Evolutionary conservation across 2,113 vertebrate genomes (phyloP).

Genomic region (Rhineura floridana): DNA sequence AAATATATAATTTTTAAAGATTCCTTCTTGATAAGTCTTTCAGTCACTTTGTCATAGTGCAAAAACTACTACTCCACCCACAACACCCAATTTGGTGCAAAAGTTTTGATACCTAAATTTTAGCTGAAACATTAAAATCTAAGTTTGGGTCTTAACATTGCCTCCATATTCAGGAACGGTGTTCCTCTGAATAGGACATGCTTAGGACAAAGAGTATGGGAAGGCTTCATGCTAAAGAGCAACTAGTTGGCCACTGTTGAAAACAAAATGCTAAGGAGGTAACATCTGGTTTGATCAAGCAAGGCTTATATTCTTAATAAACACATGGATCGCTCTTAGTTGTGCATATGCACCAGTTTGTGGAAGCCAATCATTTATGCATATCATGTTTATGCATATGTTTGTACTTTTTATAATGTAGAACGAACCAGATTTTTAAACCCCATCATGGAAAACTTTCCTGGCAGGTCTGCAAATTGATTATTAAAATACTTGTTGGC

Average conservation of each 20-base stretch:
- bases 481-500: too few relatives aligned
- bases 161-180: background rate
- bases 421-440: too few relatives aligned
- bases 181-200: too few relatives aligned
- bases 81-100: background rate
- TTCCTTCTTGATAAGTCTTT: background rate
- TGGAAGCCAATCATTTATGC: background rate
- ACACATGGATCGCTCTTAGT: background rate
- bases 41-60: background rate
- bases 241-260: background rate
- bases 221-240: background rate
- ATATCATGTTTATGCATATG: too few relatives aligned
- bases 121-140: background rate
- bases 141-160: background rate
- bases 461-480: too few relatives aligned
- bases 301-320: background rate
- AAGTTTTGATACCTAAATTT: background rate
- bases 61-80: background rate
- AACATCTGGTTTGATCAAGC: background rate
- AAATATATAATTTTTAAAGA: background rate
- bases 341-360: background rate
- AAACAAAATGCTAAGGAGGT: background rate
- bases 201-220: background rate
- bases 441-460: too few relatives aligned
- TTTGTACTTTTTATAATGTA: too few relatives aligned